Evolutionary conservation across 1,140 invertebrate genomes (phyloP).

Genomic region (Metaphire vulgaris): DNA sequence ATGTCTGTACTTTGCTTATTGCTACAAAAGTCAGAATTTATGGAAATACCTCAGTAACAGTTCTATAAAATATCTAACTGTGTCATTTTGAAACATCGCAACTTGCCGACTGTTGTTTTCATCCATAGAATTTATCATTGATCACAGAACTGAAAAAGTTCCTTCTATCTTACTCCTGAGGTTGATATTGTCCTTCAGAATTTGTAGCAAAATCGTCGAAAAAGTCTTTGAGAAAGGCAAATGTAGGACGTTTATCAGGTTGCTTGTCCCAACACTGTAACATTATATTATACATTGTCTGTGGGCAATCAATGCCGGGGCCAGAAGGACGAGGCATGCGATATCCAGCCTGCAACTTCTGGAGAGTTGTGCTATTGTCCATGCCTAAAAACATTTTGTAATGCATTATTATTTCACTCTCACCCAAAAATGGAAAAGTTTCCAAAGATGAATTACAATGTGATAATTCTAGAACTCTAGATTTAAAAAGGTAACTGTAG

Average conservation of each 20-base stretch:
- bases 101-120: no score
- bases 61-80: no score
- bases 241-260: conserved; percentile 23
- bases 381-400: no score
- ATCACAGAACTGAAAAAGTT: no score
- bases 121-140: no score
- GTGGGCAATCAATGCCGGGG: conserved; percentile 36
- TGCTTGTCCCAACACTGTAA: conserved; percentile 20
- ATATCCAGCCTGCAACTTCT: conserved; percentile 87
- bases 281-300: conserved; percentile 21
- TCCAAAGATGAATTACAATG: no score
- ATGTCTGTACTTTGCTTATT: background rate
- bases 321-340: conserved; percentile 74
- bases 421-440: no score
- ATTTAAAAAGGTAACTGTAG: no score
- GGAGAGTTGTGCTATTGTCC: conserved; percentile 87
- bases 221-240: conserved; percentile 19
- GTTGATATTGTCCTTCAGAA: conserved; percentile 18
- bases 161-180: conserved; percentile 10
- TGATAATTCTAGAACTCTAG: no score
- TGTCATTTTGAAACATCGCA: no score
- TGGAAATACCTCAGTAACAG: no score
- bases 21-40: background rate
- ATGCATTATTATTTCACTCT: conserved; percentile 81
- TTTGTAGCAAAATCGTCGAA: conserved; percentile 19